These are phyloP conservation scores for Pagrus major DNA, from an alignment of 2,113 vertebrate genomes.

Conservation along the genomic window DNA sequence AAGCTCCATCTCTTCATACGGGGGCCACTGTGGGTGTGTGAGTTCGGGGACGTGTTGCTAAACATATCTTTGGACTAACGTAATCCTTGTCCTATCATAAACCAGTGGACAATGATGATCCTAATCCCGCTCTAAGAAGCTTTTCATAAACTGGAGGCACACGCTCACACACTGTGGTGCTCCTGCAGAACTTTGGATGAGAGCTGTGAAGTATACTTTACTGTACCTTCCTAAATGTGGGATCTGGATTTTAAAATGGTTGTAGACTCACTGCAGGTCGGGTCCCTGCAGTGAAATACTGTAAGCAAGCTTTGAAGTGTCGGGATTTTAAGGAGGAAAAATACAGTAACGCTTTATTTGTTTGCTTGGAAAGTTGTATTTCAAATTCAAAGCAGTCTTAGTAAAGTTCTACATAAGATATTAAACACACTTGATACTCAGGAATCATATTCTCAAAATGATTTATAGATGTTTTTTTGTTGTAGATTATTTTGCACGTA, in stretches of 20 bases:
- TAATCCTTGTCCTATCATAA: slow-evolving; percentile 74
- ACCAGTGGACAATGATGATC: slow-evolving; percentile 67
- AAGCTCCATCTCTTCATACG: slow-evolving; percentile 16
- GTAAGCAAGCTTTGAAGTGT: not conserved
- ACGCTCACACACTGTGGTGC: slow-evolving; percentile 13
- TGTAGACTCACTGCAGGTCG: not conserved
- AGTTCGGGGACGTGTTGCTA: slow-evolving; percentile 61
- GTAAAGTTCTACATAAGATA: not conserved
- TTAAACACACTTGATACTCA: not conserved
- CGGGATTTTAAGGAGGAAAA: not conserved
- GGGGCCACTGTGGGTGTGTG: slow-evolving; percentile 45
- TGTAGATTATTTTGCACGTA: too few relatives aligned
- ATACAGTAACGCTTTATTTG: not conserved
- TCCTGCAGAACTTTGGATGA: slow-evolving; percentile 15
- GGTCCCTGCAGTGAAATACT: not conserved
- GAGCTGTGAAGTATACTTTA: not conserved
- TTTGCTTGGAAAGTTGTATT: not conserved
- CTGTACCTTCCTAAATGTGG: not conserved
- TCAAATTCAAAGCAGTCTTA: not conserved
- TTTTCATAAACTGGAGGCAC: slow-evolving; percentile 56
- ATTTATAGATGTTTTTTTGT: not conserved
- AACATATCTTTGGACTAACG: slow-evolving; percentile 66
- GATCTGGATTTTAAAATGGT: slow-evolving; percentile 12
- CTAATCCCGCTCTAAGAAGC: slow-evolving; percentile 71
- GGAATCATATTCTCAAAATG: not conserved